phyloP scores from a whole-genome alignment of 2,797 vertebrate genomes.

The Scleropages formosus region DNA sequence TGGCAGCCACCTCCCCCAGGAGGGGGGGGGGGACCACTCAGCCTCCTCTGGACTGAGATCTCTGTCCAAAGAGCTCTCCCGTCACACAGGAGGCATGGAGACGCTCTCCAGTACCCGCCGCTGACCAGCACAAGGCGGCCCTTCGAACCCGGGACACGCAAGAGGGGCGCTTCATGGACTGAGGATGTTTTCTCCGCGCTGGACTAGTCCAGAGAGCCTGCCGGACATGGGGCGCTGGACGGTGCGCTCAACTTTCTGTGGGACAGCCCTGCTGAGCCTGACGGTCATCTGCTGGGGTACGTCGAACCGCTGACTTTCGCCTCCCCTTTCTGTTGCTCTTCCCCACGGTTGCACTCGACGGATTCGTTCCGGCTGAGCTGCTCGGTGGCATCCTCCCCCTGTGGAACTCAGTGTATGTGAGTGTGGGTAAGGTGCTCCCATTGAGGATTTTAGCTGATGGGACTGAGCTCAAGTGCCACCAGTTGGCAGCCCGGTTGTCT shows the following conservation, averaged over 20 bases:
- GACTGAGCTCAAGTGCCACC: constrained; percentile 29
- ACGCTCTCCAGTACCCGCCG: constrained; percentile 28
- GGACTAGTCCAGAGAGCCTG: constrained; percentile 25
- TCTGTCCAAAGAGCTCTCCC: constrained; percentile 51
- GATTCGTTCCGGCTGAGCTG: not conserved
- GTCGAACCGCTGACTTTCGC: not conserved
- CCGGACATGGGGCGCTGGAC: constrained; percentile 62
- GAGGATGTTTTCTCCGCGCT: constrained; percentile 38
- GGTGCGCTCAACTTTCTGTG: constrained; percentile 55
- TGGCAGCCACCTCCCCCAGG: constrained; percentile 52
- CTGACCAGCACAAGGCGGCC: constrained; percentile 30
- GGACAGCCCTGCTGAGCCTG: constrained; percentile 57
- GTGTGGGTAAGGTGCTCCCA: constrained; percentile 5
- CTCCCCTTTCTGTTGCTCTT: not conserved
- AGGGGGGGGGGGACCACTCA: constrained; percentile 60
- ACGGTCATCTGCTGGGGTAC: constrained; percentile 69
- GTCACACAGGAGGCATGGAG: constrained; percentile 44
- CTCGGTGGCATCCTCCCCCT: not conserved
- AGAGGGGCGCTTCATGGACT: constrained; percentile 44
- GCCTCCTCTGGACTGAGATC: constrained; percentile 50
- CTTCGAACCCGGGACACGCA: constrained; percentile 34
- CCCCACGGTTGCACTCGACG: too few species aligned
- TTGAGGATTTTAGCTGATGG: constrained; percentile 36
- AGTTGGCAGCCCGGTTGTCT: constrained; percentile 40
- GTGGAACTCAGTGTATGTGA: constrained; percentile 14